phyloP scores from a whole-genome alignment of 2,113 vertebrate genomes.

The Platichthys stellatus region DNA sequence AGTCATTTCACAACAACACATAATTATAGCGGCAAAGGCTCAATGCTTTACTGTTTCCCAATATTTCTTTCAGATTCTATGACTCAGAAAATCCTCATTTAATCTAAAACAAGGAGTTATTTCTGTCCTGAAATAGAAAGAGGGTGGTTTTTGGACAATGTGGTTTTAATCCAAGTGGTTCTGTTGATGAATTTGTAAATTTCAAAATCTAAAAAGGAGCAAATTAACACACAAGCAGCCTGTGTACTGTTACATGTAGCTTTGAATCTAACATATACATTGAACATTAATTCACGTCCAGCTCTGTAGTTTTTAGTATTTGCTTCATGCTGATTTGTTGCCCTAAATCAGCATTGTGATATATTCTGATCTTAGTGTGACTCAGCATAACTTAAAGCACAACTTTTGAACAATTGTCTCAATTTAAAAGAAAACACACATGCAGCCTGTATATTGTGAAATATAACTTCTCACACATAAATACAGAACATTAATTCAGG shows the following conservation, averaged over 20 bases:
- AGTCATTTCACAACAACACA: constrained; percentile 16
- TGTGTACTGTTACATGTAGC: not conserved
- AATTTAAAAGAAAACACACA: constrained; percentile 45
- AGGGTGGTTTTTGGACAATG: not conserved
- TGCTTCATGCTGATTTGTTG: not conserved
- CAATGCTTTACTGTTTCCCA: not conserved
- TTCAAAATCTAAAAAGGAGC: not conserved
- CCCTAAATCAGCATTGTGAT: not conserved
- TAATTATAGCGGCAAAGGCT: constrained; percentile 6
- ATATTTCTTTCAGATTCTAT: not conserved
- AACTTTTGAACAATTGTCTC: not conserved
- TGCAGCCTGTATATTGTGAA: not conserved
- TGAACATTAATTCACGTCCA: not conserved
- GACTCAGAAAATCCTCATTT: not conserved
- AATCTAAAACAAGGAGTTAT: not conserved
- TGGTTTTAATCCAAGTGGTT: not conserved
- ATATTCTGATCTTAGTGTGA: constrained; percentile 16
- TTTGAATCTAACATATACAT: not conserved
- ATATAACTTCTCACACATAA: too few species aligned
- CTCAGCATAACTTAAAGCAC: constrained; percentile 6
- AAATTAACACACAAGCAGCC: not conserved
- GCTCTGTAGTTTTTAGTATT: not conserved
- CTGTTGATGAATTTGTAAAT: not conserved
- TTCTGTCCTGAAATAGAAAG: not conserved
- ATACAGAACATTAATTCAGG: too few species aligned